phyloP scores from a whole-genome alignment of 1,140 invertebrate genomes.

The Drosophila lowei region DNA sequence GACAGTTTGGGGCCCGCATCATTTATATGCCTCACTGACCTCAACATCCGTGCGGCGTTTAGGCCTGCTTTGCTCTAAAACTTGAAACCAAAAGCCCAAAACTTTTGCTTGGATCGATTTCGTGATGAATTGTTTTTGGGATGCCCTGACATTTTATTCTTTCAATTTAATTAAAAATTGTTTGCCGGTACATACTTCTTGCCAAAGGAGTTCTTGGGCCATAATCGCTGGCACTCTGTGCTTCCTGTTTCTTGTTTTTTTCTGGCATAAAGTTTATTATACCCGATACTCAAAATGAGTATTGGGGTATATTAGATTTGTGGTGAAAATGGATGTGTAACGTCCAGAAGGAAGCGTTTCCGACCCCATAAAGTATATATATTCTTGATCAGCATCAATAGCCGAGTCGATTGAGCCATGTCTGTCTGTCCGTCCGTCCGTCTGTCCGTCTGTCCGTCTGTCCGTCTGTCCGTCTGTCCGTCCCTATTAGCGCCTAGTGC shows the following conservation, averaged over 20 bases:
- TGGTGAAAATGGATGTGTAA: no score
- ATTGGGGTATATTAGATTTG: no score
- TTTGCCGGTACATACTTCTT: slow-evolving; percentile 62
- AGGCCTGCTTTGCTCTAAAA: slow-evolving; percentile 29
- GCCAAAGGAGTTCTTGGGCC: slow-evolving; percentile 29
- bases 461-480: no score
- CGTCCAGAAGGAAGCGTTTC: no score
- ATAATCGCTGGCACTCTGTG: slow-evolving; percentile 62
- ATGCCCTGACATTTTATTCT: slow-evolving; percentile 13
- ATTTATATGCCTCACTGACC: slow-evolving; percentile 69
- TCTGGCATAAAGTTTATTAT: slow-evolving; percentile 78
- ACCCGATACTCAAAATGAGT: no score
- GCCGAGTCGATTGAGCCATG: no score
- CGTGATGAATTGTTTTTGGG: slow-evolving; percentile 61
- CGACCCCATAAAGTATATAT: no score
- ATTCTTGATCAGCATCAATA: no score
- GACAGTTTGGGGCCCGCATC: slow-evolving; percentile 50
- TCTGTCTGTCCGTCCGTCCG: no score
- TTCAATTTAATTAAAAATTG: slow-evolving; percentile 77
- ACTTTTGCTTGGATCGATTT: slow-evolving; percentile 60
- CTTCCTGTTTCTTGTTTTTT: slow-evolving; percentile 55
- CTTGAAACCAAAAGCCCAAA: slow-evolving; percentile 20
- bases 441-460: no score
- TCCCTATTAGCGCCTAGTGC: no score
- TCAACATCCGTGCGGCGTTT: slow-evolving; percentile 10